phyloP scores from a whole-genome alignment of 2,113 vertebrate species.

The Tychaedon coryphoeus region DNA sequence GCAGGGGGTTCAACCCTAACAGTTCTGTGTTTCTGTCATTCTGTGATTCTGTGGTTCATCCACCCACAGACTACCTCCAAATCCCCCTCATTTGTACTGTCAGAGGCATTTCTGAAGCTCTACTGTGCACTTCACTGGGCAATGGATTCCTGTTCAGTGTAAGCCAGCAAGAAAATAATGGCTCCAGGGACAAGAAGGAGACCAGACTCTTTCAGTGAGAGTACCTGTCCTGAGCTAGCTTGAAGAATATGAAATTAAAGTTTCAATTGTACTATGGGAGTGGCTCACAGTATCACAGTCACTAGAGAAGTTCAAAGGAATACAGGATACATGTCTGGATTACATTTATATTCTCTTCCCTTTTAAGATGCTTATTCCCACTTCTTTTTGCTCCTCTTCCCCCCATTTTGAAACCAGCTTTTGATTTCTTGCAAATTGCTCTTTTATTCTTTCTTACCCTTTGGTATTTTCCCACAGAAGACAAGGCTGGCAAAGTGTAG shows the following conservation, averaged over 20 bases:
- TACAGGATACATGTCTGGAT: neutral
- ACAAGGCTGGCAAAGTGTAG: neutral
- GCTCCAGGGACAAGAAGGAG: neutral
- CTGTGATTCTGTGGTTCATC: neutral
- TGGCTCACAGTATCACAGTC: neutral
- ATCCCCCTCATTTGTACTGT: neutral
- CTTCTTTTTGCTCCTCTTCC: neutral
- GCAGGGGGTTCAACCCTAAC: too few species aligned
- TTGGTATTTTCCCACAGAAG: neutral
- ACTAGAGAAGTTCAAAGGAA: neutral
- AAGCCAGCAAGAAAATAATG: neutral
- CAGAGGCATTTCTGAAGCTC: neutral
- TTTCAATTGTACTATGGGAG: neutral
- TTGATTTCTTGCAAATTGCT: neutral
- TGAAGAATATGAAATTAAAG: neutral
- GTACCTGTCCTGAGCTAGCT: neutral
- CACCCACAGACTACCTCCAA: fast-evolving
- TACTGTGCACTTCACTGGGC: neutral
- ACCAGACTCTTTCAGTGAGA: neutral
- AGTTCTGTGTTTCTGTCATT: neutral
- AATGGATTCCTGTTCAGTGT: neutral
- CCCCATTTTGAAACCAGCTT: neutral
- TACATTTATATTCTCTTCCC: neutral
- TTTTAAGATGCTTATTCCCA: neutral
- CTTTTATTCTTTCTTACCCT: neutral